phyloP scores from a whole-genome alignment of 2,888 invertebrate species.

The Escarpia spicata region DNA sequence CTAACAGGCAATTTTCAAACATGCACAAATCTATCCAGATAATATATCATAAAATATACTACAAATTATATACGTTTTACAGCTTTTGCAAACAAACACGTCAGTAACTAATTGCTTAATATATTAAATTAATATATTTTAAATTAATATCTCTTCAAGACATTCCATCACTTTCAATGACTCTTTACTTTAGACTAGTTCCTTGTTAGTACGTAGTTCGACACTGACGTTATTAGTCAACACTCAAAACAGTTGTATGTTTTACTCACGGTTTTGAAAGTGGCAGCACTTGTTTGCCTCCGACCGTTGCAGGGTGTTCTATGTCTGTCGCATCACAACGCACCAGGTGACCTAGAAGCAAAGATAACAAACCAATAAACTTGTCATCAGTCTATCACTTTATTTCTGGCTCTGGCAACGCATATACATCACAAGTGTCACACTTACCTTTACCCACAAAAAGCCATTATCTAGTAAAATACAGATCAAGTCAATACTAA shows the following conservation, averaged over 20 bases:
- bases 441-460: neutral
- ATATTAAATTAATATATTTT: too few relatives aligned
- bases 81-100: neutral
- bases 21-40: neutral
- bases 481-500: neutral
- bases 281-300: neutral
- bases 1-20: neutral
- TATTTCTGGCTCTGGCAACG: too few relatives aligned
- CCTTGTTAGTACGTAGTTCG: too few relatives aligned
- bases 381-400: too few relatives aligned
- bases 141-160: too few relatives aligned
- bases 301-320: neutral
- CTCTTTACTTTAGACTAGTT: too few relatives aligned
- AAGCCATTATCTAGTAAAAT: too few relatives aligned
- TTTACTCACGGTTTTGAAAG: neutral
- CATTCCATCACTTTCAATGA: too few relatives aligned
- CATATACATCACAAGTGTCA: neutral
- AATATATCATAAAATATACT: neutral
- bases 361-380: neutral
- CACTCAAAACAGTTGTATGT: neutral
- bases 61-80: neutral
- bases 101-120: too few relatives aligned
- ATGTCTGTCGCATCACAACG: neutral
- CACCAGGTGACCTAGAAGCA: neutral
- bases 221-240: too few relatives aligned